Evolutionary conservation across 2,113 vertebrate genomes (phyloP), one percentile per base, ranked within the genome.

Genomic region (Mirounga angustirostris): DNA sequence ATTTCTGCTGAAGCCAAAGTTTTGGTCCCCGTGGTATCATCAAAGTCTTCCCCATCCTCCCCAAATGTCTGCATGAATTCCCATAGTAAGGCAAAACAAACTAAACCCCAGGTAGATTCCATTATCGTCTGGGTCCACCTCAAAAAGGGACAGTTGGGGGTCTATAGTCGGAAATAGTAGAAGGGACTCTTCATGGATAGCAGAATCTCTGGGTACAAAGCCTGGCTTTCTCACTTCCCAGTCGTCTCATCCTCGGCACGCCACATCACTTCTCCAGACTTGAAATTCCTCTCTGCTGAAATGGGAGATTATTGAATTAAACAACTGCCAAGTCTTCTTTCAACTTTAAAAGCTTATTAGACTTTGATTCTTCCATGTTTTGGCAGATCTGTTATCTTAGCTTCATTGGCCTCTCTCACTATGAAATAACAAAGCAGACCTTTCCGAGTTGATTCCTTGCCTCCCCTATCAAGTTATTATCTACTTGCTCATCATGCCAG

Each of bases 231-330:
- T 50, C 26, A 89, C n/a, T 92, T 52, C 36, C 16, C 22, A 26
- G n/a, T 73, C 54, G 6, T 78, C 63, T 69, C 54, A 59, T 78
- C 43, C 67, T 54, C 61, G 4, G 79, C 5, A 71, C 91, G 33
- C 18, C 79, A 54, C 2, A 2, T 63, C 30, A 30, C 43, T 89
- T 93, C 86, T 89, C 78, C 40, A 82, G 63, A 79, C 8, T 74
- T 95, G 71, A 93, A 61, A 71, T 65, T 54, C 21, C 9, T 56
- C 14, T 81, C 46, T 88, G 52, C 19, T 73, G 56, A 95, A 78
- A 84, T 85, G 78, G 21, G 36, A 96, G 81, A 65, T 76, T 36
- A 95, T 74, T 87, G n/a, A 87, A 79, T 92, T 95, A 80, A 96
- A 92, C 22, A 18, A 30, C 58, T 46, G 16, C 78, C 71, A 93